A percentile compares a stretch with the other conserved stretches of the same genome.
Evolutionary conservation across 1,140 invertebrate genomes (phyloP).

Genomic region (Drosophila rhopaloa): DNA sequence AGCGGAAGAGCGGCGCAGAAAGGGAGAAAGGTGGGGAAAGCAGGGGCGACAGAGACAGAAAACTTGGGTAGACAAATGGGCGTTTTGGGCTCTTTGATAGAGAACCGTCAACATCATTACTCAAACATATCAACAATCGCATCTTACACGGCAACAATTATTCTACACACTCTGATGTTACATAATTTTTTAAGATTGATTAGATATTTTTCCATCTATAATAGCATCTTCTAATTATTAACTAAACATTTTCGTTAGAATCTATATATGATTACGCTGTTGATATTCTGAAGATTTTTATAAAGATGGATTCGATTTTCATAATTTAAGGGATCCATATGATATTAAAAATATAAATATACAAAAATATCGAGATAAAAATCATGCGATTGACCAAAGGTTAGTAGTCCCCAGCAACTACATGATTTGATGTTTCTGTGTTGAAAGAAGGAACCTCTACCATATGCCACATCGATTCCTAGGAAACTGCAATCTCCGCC

Average conservation of each 20-base stretch:
- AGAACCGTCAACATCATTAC: conserved; percentile 4
- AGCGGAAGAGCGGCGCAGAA: conserved; percentile 26
- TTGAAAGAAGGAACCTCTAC: conserved; percentile 5
- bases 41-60: conserved; percentile 15
- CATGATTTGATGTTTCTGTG: background rate
- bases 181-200: too few relatives aligned
- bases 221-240: too few relatives aligned
- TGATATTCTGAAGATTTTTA: too few relatives aligned
- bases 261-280: too few relatives aligned
- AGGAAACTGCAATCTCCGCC: conserved; percentile 30
- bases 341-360: background rate
- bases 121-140: conserved; percentile 10
- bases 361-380: background rate
- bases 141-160: conserved; percentile 4
- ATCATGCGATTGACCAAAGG: background rate
- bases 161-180: too few relatives aligned
- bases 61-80: conserved; percentile 49
- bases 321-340: too few relatives aligned
- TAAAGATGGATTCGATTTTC: too few relatives aligned
- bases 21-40: background rate
- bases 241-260: too few relatives aligned
- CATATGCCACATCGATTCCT: conserved; percentile 41
- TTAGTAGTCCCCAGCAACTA: background rate
- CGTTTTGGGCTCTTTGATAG: conserved; percentile 11
- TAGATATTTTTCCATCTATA: too few relatives aligned